Percentiles rank a stretch among this genome's conserved stretches.
phyloP scores from a whole-genome alignment of 2,888 invertebrate species.

The Octodonta nipae region DNA sequence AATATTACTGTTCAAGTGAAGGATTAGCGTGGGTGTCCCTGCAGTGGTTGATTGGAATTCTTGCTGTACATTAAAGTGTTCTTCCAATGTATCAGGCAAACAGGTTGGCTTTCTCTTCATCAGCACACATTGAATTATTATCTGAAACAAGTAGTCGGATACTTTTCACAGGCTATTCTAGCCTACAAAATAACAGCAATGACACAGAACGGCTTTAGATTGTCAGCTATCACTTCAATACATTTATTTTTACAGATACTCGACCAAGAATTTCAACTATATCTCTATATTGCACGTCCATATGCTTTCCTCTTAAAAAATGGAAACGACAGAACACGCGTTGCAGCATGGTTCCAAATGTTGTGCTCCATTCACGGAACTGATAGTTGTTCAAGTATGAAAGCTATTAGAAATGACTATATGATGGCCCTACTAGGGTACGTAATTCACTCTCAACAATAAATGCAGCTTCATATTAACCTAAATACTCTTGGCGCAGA shows the following conservation, averaged over 20 bases:
- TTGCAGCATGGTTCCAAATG: conserved; percentile 40
- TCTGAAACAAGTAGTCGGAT: no score
- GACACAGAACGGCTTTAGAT: neutral
- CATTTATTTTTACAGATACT: conserved; percentile 24
- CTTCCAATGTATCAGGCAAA: no score
- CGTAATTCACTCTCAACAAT: conserved; percentile 6
- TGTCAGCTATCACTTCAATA: no score
- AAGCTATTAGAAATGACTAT: conserved; percentile 43
- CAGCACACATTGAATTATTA: no score
- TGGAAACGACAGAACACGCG: conserved; percentile 34
- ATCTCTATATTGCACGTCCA: conserved; percentile 37
- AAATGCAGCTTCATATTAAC: neutral
- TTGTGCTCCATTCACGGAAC: conserved; percentile 36
- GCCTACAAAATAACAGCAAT: conserved; percentile 2
- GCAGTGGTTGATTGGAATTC: no score
- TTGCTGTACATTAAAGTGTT: no score
- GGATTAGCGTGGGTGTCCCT: no score
- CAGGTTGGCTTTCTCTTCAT: no score
- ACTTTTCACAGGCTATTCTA: no score
- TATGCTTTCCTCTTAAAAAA: conserved; percentile 35
- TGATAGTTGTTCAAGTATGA: conserved; percentile 39
- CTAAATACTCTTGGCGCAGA: no score
- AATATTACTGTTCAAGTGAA: no score
- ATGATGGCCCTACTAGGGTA: conserved; percentile 40
- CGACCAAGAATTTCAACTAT: conserved; percentile 38